Percentiles rank a stretch among this genome's conserved stretches.
Evolutionary conservation across 1,140 invertebrate genomes (phyloP).

Genomic region (Batillaria attramentaria): DNA sequence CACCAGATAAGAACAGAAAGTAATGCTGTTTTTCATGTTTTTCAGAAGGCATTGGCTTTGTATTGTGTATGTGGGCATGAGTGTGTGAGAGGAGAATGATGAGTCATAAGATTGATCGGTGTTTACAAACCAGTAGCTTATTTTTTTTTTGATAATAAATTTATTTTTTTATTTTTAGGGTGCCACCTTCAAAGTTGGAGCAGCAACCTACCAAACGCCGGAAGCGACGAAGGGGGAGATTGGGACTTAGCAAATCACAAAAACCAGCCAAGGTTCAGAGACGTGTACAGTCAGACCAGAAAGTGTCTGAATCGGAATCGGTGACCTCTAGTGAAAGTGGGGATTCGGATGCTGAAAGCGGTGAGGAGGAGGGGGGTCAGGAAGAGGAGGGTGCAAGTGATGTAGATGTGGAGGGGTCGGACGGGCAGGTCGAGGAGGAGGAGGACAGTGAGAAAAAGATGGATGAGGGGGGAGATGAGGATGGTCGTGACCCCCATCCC

Average conservation of each 20-base stretch:
- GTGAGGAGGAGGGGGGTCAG: neutral
- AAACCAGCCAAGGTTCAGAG: neutral
- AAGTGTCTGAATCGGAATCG: slow-evolving; percentile 1
- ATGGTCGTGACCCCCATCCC: slow-evolving; percentile 20
- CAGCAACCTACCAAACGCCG: neutral
- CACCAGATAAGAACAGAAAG: neutral
- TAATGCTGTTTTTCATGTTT: too few relatives aligned
- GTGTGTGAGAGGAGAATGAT: too few relatives aligned
- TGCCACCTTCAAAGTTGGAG: neutral
- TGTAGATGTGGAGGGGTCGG: neutral
- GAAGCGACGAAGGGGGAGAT: too few relatives aligned
- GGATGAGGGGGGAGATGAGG: slow-evolving; percentile 16
- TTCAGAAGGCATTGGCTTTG: too few relatives aligned
- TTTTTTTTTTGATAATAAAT: too few relatives aligned
- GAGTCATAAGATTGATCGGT: too few relatives aligned
- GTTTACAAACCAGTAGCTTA: too few relatives aligned
- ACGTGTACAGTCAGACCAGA: neutral
- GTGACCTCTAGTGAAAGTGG: slow-evolving; percentile 12
- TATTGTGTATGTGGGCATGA: neutral
- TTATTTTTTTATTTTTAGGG: too few relatives aligned
- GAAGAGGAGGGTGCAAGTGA: neutral
- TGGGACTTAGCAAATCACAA: neutral
- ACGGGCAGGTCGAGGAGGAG: neutral
- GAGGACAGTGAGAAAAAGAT: slow-evolving; percentile 7
- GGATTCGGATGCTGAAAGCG: neutral